Conservation (phyloP, 2,888 invertebrate species). For the Dynastes grantii region DNA sequence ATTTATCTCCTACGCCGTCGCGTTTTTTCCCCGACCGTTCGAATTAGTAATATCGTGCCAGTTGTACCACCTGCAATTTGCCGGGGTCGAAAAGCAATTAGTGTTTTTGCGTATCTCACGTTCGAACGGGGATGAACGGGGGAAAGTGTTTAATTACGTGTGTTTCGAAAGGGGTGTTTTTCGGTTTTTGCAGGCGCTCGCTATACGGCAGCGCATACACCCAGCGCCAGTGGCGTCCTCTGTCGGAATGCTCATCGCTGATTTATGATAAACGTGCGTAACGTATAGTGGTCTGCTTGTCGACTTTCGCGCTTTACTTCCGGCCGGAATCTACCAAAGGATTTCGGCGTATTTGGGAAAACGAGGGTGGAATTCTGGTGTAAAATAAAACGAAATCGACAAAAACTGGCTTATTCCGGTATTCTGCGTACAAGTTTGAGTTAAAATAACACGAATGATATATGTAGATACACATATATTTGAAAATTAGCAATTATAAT, state of each 20-base stretch:
- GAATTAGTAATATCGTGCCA: slow-evolving; percentile 63
- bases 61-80: slow-evolving; percentile 71
- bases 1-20: slow-evolving; percentile 50
- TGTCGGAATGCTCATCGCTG: slow-evolving; percentile 63
- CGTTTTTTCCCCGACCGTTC: slow-evolving; percentile 54
- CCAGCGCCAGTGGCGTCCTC: slow-evolving; percentile 25
- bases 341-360: neutral
- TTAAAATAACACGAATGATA: slow-evolving; percentile 24
- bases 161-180: slow-evolving; percentile 49
- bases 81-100: slow-evolving; percentile 70
- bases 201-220: neutral
- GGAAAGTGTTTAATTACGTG: slow-evolving; percentile 52
- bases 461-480: neutral
- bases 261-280: slow-evolving; percentile 67
- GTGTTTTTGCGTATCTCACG: slow-evolving; percentile 70
- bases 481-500: slow-evolving; percentile 20
- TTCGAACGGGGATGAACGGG: slow-evolving; percentile 61
- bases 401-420: slow-evolving; percentile 6
- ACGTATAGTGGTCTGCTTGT: neutral
- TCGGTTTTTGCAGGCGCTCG: slow-evolving; percentile 26
- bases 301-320: slow-evolving; percentile 25
- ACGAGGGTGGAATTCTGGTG: neutral
- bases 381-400: slow-evolving; percentile 13
- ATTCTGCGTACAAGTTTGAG: slow-evolving; percentile 5
- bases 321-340: neutral